Base-by-base conservation (phyloP, 1,140 invertebrate species). In the Bombus sylvicola region DNA sequence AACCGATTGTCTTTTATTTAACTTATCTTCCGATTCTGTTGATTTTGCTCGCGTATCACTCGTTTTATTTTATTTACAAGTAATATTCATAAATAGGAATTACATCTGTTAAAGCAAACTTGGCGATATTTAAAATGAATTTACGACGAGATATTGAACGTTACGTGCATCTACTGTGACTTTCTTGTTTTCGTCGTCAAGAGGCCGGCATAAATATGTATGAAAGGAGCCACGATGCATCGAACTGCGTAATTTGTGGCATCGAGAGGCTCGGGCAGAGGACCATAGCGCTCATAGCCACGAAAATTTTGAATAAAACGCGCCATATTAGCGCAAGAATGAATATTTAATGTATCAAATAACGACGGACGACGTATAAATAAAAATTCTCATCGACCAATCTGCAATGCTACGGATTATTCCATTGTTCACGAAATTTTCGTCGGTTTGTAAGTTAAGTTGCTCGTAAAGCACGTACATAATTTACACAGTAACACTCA, bases 161-260 rank as follows among this genome's bases (percentile, higher is more conserved):
- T 79, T 62, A 79, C 31, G 76, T 15, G 47, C n/a, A 66, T 59
- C 71, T 22, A 39, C 31, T 12, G 13, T 34, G 57, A 73, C 68
- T 84, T 66, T 88, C 57, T 86, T 79, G 57, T 53, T 71, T 76
- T 81, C 78, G 74, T 78, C 47, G 41, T 89, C 85, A 73, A 66
- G 82, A 79, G 64, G 66, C 41, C 80, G 71, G 77, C 87, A 64
- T 91, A 91, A 92, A 90, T 88, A 91, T 85, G 83, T 74, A 87
- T 88, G 89, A 85, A 85, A 83, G 87, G 31, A 87, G 76, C 74
- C 87, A 71, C 64, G 83, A 89, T 92, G 82, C 84, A 85, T 69
- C 53, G 87, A 92, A 91, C 81, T 86, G 89, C 87, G 91, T 92
- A 91, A 93, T 93, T 94, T 92, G 91, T 92, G n/a, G 41, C 64